Percentiles rank a stretch among this genome's conserved stretches.
These are phyloP conservation scores for Meteorus cinctellus DNA, from an alignment of 2,888 invertebrate species.

Conservation along the genomic window DNA sequence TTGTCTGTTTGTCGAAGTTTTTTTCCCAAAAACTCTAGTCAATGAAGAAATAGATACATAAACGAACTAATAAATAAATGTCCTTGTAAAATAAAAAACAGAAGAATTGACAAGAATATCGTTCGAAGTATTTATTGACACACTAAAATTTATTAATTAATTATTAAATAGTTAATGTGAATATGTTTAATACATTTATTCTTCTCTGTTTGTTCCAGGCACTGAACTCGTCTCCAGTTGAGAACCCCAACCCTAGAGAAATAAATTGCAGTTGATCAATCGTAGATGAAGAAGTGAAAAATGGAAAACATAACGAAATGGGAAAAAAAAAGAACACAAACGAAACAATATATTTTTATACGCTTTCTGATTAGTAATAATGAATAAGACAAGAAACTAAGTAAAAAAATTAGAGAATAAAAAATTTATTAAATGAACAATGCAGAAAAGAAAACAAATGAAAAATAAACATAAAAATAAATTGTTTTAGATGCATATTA, in stretches of 20 bases:
- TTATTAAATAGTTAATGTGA: neutral
- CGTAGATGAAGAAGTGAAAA: constrained; percentile 17
- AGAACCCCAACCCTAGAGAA: constrained; percentile 48
- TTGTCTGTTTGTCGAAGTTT: constrained; percentile 13
- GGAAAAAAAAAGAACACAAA: constrained; percentile 18
- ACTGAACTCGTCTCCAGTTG: constrained; percentile 66
- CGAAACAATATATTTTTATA: constrained; percentile 38
- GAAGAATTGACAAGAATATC: neutral
- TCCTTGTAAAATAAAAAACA: neutral
- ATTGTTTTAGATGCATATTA: neutral
- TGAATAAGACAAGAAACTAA: constrained; percentile 6
- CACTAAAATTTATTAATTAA: neutral
- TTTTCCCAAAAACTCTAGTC: neutral
- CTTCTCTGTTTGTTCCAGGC: constrained; percentile 58
- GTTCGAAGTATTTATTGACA: neutral
- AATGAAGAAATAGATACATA: neutral
- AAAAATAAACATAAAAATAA: constrained; percentile 32
- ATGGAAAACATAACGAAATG: constrained; percentile 27
- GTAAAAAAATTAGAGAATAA: constrained; percentile 15
- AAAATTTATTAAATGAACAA: constrained; percentile 12
- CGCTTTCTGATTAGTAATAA: constrained; percentile 29
- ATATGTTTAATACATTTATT: neutral
- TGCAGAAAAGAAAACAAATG: constrained; percentile 6
- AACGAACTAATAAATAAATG: too few relatives aligned
- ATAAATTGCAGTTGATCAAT: constrained; percentile 1